These are phyloP conservation scores for Lepidonotus clava DNA, from an alignment of 2,888 invertebrate genomes.

Conservation along the genomic window DNA sequence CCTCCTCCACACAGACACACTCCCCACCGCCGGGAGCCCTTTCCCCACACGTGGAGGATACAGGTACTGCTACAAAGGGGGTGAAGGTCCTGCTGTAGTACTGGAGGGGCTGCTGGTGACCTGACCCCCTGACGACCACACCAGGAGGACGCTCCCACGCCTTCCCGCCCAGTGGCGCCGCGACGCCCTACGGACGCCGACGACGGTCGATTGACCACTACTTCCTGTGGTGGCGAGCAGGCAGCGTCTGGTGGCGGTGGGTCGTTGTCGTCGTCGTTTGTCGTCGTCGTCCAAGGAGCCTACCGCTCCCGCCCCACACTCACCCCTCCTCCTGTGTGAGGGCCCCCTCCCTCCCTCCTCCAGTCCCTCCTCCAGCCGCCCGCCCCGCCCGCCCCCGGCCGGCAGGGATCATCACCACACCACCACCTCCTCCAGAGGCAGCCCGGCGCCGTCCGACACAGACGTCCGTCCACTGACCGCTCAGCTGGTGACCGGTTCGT, in stretches of 20 bases:
- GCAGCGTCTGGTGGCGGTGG: no score
- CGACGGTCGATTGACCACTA: slow-evolving; percentile 16
- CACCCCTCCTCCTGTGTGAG: background rate
- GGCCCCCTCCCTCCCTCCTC: background rate
- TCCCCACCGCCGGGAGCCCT: background rate
- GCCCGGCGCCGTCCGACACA: background rate
- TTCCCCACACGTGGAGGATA: background rate
- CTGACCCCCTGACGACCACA: no score
- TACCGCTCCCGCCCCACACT: no score
- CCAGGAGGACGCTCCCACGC: no score
- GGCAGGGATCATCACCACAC: background rate
- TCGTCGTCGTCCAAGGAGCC: no score
- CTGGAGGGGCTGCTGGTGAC: background rate
- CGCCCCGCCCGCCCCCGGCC: background rate
- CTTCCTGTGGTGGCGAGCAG: background rate
- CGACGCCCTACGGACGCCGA: background rate
- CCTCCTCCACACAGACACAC: background rate
- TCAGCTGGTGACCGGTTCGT: background rate
- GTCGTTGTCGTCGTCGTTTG: no score
- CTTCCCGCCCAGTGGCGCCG: background rate
- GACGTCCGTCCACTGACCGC: background rate
- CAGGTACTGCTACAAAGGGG: background rate
- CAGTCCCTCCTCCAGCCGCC: background rate
- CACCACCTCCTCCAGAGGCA: background rate
- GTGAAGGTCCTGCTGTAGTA: background rate